Evolutionary conservation across 2,113 vertebrate species (phyloP).

Genomic region (Clarias batrachus): DNA sequence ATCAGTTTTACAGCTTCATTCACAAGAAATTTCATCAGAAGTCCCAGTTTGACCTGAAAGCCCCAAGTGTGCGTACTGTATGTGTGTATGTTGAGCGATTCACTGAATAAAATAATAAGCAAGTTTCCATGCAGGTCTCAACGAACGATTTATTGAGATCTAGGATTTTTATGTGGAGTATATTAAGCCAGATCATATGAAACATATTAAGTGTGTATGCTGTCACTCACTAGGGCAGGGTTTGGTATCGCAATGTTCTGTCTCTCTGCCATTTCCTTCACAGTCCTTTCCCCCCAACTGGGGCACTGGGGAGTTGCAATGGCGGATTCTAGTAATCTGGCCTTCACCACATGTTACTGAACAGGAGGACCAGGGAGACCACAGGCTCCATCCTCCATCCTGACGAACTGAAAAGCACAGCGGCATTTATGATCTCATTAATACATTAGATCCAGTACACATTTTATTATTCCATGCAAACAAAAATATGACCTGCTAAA

Average conservation of each 20-base stretch:
- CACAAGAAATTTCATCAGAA: too few relatives aligned
- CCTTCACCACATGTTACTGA: slow-evolving; percentile 88
- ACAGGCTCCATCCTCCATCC: slow-evolving; percentile 90
- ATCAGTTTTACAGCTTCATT: too few relatives aligned
- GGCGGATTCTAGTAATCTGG: slow-evolving; percentile 84
- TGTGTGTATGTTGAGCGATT: neutral
- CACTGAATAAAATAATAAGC: neutral
- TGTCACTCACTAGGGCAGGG: slow-evolving; percentile 82
- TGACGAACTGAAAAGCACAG: slow-evolving; percentile 72
- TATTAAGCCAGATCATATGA: neutral
- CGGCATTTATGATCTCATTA: neutral
- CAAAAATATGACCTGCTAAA: neutral
- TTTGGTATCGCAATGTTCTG: slow-evolving; percentile 72
- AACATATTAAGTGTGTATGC: neutral
- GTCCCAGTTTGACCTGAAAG: too few relatives aligned
- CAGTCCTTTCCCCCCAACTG: slow-evolving; percentile 85
- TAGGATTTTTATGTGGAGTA: neutral
- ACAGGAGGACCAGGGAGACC: slow-evolving; percentile 96
- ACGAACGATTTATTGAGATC: neutral
- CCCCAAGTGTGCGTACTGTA: neutral
- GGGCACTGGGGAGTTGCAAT: slow-evolving; percentile 88
- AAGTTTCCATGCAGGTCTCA: neutral
- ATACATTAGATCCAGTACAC: neutral
- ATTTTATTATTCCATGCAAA: neutral
- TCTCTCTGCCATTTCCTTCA: slow-evolving; percentile 79